phyloP scores from a whole-genome alignment of 2,113 vertebrate species.

The Pseudorasbora parva region DNA sequence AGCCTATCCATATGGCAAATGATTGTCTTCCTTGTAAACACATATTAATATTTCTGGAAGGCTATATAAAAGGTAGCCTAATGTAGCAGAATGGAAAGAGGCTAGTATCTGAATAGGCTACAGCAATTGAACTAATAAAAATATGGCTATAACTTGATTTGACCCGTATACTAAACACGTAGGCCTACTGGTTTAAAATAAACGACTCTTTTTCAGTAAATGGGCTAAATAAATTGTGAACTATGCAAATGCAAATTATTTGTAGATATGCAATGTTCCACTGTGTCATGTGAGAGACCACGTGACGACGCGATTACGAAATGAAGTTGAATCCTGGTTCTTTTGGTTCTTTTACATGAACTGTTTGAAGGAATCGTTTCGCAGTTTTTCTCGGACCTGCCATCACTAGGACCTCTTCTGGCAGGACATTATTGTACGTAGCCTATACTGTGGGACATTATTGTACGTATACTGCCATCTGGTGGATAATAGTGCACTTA shows the following conservation, averaged over 20 bases:
- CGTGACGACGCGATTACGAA: neutral
- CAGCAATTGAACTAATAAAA: neutral
- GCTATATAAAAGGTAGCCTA: neutral
- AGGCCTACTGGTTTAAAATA: too few relatives aligned
- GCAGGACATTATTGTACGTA: neutral
- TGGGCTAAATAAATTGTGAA: neutral
- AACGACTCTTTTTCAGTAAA: neutral
- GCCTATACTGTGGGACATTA: neutral
- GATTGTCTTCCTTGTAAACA: too few relatives aligned
- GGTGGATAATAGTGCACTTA: neutral
- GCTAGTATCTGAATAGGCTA: neutral
- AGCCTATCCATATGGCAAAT: neutral
- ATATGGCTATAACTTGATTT: too few relatives aligned
- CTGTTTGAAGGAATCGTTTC: conserved; percentile 7
- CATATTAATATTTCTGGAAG: neutral
- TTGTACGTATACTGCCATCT: conserved; percentile 23
- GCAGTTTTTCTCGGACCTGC: neutral
- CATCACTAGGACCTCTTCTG: neutral
- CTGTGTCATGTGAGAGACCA: too few relatives aligned
- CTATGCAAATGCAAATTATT: neutral
- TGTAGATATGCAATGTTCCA: too few relatives aligned
- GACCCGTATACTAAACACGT: too few relatives aligned
- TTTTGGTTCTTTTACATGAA: neutral
- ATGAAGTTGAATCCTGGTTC: neutral
- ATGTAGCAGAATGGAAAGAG: neutral